Base-by-base conservation (phyloP, 2,888 invertebrate species). In the Papilio elwesi region DNA sequence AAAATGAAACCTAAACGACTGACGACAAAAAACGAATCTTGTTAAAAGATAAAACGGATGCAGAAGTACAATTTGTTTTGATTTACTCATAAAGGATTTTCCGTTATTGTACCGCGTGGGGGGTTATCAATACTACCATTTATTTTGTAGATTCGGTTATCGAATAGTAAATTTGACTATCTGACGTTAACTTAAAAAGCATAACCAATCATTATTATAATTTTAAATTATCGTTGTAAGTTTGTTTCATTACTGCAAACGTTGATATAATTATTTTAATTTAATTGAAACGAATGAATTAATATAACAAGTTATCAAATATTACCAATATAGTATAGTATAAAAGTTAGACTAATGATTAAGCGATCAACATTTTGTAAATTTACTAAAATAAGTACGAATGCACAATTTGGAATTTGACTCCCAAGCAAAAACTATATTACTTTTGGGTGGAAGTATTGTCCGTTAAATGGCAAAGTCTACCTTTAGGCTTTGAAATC, bases 31-130 rank as follows among this genome's bases (percentile, higher is more conserved):
- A 12, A 11, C 4, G 11, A 57, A 26, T n/a, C 6, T 7, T 36
- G 15, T 11, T 57, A 7, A 57, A 36, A 36, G 9, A 57, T 49
- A 16, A 69, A 10, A 49, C 62, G 69, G 62, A 69, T 43, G 9
- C 38, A 62, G 43, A 53, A 52, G 43, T 62, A 49, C 2, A 26
- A 26, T 43, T 36, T 57, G 6, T 62, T 47, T 26, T 62, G 59
- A 13, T 67, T 66, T 59, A 59, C 26, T 59, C 43, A n/a, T 67
- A 51, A 71, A 71, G 52, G 62, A 62, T 59, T 59, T 71, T 71
- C 48, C 64, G 13, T 47, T 15, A 15, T 51, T 15, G 43, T 16
- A 13, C 9, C 38, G 36, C 36, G 15, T 57, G 55, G 70, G 52
- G 12, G 62, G 47, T 67, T 67, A 71, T 67, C 62, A 43, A 15